Conservation (phyloP, 2,797 vertebrate species). For the Emydoidea blandingii region DNA sequence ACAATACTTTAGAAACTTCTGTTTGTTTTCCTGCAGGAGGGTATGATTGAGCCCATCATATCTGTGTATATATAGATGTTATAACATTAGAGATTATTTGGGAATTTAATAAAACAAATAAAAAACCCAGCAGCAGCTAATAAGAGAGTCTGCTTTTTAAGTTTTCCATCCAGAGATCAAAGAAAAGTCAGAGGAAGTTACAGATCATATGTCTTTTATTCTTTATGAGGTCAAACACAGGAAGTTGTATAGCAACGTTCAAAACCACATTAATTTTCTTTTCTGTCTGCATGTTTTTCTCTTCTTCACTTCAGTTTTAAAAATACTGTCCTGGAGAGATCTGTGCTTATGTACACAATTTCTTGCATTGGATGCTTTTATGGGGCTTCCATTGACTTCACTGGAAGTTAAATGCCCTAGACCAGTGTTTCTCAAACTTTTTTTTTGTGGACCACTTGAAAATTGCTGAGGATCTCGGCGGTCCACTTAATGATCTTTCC, state of each 20-base stretch:
- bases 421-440: too few relatives aligned
- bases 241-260: slow-evolving; percentile 28
- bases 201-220: slow-evolving; percentile 55
- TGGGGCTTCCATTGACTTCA: neutral
- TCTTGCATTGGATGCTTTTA: neutral
- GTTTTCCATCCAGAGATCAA: slow-evolving; percentile 53
- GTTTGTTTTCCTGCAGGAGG: neutral
- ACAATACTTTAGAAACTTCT: neutral
- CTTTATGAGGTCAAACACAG: slow-evolving; percentile 51
- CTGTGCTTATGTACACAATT: neutral
- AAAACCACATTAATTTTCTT: slow-evolving; percentile 23
- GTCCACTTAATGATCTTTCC: too few relatives aligned
- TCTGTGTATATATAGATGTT: neutral
- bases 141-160: slow-evolving; percentile 2
- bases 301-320: neutral
- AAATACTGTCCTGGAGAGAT: neutral
- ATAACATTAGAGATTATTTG: neutral
- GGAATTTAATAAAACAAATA: slow-evolving; percentile 1
- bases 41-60: neutral
- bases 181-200: slow-evolving; percentile 58
- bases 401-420: neutral
- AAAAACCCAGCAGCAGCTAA: neutral
- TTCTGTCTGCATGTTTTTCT: neutral
- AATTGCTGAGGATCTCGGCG: too few relatives aligned
- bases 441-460: too few relatives aligned